phyloP scores from a whole-genome alignment of 2,113 vertebrate species.

The Dicerorhinus sumatrensis region DNA sequence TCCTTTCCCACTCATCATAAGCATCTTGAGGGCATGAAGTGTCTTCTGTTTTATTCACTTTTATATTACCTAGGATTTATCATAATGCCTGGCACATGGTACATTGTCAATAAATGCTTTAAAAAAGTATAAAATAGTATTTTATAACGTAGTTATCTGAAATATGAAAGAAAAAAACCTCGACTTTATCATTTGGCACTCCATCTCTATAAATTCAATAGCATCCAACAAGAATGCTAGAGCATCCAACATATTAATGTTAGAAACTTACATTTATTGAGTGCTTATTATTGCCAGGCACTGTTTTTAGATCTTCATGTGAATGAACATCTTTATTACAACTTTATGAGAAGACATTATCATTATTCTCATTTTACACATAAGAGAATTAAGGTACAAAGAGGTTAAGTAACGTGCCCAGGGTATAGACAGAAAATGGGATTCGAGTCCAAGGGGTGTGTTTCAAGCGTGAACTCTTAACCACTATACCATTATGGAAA shows the following conservation, averaged over 20 bases:
- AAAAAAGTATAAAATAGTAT: background rate
- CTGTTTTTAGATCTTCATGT: background rate
- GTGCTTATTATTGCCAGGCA: background rate
- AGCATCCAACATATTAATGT: background rate
- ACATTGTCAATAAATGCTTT: background rate
- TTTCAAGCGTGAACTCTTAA: background rate
- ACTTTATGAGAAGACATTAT: background rate
- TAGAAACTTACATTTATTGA: conserved; percentile 3
- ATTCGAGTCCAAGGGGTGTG: background rate
- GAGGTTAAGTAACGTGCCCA: background rate
- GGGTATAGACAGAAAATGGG: background rate
- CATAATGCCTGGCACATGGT: background rate
- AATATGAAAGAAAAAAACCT: conserved; percentile 27
- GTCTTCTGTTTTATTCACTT: background rate
- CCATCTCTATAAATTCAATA: conserved; percentile 23
- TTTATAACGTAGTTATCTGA: background rate
- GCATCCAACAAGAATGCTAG: background rate
- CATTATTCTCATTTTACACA: background rate
- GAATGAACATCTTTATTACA: conserved; percentile 4
- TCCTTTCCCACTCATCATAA: background rate
- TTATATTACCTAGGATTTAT: background rate
- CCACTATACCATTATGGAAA: background rate
- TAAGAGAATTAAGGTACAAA: background rate
- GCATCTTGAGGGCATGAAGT: background rate
- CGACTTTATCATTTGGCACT: background rate